Conservation (phyloP, 2,113 vertebrate genomes). For the Callithrix jacchus region DNA sequence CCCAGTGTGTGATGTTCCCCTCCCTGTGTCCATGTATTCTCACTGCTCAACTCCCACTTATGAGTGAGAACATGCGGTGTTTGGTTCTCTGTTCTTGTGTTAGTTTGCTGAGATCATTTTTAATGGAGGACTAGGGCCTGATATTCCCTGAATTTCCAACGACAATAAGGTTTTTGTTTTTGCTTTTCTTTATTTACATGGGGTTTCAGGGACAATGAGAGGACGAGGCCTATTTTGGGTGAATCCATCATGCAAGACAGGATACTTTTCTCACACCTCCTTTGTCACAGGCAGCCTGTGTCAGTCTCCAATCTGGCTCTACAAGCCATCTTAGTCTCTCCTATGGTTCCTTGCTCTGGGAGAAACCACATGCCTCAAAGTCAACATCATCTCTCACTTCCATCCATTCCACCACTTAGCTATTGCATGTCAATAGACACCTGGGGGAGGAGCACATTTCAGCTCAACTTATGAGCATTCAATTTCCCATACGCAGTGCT, state of each 20-base stretch:
- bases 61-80: too few relatives aligned
- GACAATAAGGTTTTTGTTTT: not conserved
- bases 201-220: not conserved
- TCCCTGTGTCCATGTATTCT: too few relatives aligned
- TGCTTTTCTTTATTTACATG: too few relatives aligned
- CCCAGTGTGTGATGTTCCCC: too few relatives aligned
- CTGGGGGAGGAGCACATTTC: not conserved
- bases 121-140: not conserved
- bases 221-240: not conserved
- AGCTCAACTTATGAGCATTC: not conserved
- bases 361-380: not conserved
- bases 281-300: rapidly evolving
- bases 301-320: not conserved
- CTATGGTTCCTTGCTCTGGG: not conserved
- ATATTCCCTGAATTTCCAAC: not conserved
- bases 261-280: not conserved
- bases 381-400: not conserved
- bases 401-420: rapidly evolving
- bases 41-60: too few relatives aligned
- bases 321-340: not conserved
- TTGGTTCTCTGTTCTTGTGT: too few relatives aligned
- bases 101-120: not conserved
- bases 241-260: rapidly evolving
- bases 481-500: not conserved
- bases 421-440: rapidly evolving